Evolutionary conservation across 2,888 invertebrate species (phyloP).

Genomic region (Chloroclysta siterata): DNA sequence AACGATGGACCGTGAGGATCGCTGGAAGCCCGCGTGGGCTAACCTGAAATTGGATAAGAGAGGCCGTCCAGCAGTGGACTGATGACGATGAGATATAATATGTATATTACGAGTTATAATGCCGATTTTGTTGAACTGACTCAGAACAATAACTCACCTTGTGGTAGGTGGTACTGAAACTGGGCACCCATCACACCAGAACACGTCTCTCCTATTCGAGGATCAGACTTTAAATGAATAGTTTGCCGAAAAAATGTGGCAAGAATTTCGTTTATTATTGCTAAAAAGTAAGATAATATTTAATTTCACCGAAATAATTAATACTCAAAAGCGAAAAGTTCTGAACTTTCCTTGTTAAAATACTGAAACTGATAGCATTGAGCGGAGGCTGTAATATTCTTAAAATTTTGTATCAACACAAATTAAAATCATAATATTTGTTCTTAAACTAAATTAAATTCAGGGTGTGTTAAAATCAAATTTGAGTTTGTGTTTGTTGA

Average conservation of each 20-base stretch:
- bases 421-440: not conserved
- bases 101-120: too few relatives aligned
- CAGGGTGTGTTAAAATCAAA: too few relatives aligned
- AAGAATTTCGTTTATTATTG: not conserved
- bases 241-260: not conserved
- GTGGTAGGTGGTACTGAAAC: constrained; percentile 13
- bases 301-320: constrained; percentile 15
- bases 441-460: too few relatives aligned
- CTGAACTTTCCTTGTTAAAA: constrained; percentile 41
- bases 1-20: too few relatives aligned
- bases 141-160: not conserved
- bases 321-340: constrained; percentile 21
- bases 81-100: too few relatives aligned
- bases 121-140: not conserved
- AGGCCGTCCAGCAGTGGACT: too few relatives aligned
- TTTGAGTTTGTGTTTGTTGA: too few relatives aligned
- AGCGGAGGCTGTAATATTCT: constrained; percentile 5
- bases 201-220: constrained; percentile 2
- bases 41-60: too few relatives aligned
- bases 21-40: too few relatives aligned
- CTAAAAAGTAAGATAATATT: constrained; percentile 23
- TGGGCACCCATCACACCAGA: constrained; percentile 13
- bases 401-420: constrained; percentile 6
- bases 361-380: constrained; percentile 31
- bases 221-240: constrained; percentile 2